phyloP scores from a whole-genome alignment of 2,113 vertebrate genomes.

The Amia ocellicauda region DNA sequence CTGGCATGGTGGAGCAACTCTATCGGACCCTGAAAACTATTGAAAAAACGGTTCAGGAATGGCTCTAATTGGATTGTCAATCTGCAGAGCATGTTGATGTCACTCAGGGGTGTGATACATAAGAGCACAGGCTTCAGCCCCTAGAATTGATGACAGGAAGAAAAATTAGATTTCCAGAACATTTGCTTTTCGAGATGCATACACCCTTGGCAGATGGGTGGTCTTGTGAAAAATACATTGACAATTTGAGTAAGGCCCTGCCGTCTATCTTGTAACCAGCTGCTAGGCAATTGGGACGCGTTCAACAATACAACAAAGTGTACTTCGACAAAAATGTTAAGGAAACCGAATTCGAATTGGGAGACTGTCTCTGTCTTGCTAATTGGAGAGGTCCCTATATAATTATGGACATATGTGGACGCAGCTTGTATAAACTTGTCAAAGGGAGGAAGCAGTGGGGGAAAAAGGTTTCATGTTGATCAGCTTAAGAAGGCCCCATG shows the following conservation, averaged over 20 bases:
- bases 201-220: background rate
- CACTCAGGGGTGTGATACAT: background rate
- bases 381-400: too few relatives aligned
- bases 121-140: conserved; percentile 5
- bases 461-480: too few relatives aligned
- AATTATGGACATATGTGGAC: too few relatives aligned
- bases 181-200: background rate
- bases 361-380: too few relatives aligned
- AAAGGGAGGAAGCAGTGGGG: too few relatives aligned
- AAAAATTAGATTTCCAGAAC: conserved; percentile 6
- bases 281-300: background rate
- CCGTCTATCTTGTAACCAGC: background rate
- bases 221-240: background rate
- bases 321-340: background rate
- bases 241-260: background rate
- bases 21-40: too few relatives aligned
- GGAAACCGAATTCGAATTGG: background rate
- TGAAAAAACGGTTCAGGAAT: background rate
- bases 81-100: background rate
- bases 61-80: background rate
- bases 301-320: background rate
- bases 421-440: too few relatives aligned
- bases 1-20: too few relatives aligned
- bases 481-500: too few relatives aligned
- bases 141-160: conserved; percentile 5